Base-by-base conservation (phyloP, 2,113 vertebrate species). In the Eonycteris spelaea region DNA sequence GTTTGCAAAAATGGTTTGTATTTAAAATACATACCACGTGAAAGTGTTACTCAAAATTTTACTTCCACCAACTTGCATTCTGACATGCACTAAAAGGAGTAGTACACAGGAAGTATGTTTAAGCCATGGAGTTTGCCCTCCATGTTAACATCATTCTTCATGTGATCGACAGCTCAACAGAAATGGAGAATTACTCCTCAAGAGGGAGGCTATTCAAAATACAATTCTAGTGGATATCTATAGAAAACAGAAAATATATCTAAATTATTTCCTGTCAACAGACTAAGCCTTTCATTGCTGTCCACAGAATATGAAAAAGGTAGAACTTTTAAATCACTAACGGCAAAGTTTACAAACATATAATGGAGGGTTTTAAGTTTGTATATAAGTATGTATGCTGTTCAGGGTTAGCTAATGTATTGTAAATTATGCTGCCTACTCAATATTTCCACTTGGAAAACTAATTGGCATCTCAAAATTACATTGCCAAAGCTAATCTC, bases 11-110 rank as follows among this genome's bases (percentile, higher is more conserved):
- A 71, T 88, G 6, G 51, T 53, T 77, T 73, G 48, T 26, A 4
- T 86, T 95, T 86, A 92, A 92, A 90, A 95, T 57, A 75, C 7
- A 94, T 2, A 86, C 11, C 12, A 84, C 24, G n/a, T 18, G 88
- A 22, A 85, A 88, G 59, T 59, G 18, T 87, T 94, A 92, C 45
- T 96, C 33, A 78, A 85, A 90, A 86, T 38, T 95, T 91, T 94
- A 94, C 53, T 95, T 55, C 92, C 12, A 88, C 12, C 68, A 93
- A 61, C 22, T 74, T 82, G 51, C 5, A 91, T 90, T 71, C 28
- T 51, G 51, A 95, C 24, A 75, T 53, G 7, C 8, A 7, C 0
- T 75, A 80, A 71, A 86, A 93, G 48, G 18, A 38, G 22, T 15
- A 90, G 40, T 19, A 9, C 26, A 68, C 2, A 59, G 53, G 51